A percentile compares a stretch with the other conserved stretches of the same genome.
phyloP scores from a whole-genome alignment of 2,797 vertebrate species.

The Odontamblyopus lacepedii region DNA sequence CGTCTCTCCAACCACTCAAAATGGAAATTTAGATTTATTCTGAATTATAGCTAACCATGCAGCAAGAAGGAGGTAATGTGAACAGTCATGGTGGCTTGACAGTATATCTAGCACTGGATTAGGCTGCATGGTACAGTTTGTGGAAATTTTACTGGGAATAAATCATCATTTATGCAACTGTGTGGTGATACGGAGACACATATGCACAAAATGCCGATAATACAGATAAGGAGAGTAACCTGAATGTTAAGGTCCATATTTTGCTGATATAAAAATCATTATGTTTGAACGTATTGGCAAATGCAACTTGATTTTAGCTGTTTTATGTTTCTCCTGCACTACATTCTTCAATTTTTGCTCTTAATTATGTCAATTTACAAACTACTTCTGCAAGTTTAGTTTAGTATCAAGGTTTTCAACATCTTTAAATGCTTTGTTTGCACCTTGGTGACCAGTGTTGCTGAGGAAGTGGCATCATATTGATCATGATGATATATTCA shows the following conservation, averaged over 20 bases:
- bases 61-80: not conserved
- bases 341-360: too few species aligned
- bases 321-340: too few species aligned
- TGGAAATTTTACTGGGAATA: not conserved
- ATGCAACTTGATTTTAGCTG: too few species aligned
- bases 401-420: too few species aligned
- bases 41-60: slow-evolving; percentile 7
- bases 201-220: not conserved
- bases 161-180: not conserved
- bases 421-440: too few species aligned
- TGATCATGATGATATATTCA: too few species aligned
- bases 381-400: too few species aligned
- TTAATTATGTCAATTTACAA: too few species aligned
- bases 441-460: too few species aligned
- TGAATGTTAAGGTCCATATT: not conserved
- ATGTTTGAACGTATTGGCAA: too few species aligned
- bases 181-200: not conserved
- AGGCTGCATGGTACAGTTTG: not conserved
- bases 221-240: not conserved
- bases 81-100: slow-evolving; percentile 2
- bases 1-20: slow-evolving; percentile 4
- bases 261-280: too few species aligned
- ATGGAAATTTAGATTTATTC: slow-evolving; percentile 12
- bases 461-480: too few species aligned
- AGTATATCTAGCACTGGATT: not conserved